Evolutionary conservation across 2,797 vertebrate species (phyloP).

Genomic region (Anisognathus igniventris): DNA sequence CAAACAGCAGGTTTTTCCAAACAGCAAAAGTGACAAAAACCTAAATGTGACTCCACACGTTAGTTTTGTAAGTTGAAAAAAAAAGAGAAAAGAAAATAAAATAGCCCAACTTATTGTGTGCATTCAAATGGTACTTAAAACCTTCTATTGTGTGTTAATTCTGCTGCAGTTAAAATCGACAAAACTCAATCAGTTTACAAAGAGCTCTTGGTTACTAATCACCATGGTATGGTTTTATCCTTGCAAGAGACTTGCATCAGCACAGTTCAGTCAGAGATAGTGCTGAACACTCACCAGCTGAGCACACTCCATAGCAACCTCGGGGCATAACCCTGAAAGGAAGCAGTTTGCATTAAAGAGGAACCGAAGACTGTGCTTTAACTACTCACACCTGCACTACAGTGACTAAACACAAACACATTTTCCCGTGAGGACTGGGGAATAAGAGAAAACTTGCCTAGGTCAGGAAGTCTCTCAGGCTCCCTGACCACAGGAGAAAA

Average conservation of each 20-base stretch:
- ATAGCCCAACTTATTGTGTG: background rate
- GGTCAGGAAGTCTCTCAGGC: background rate
- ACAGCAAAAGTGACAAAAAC: background rate
- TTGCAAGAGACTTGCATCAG: background rate
- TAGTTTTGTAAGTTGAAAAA: background rate
- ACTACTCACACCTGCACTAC: background rate
- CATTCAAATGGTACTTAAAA: background rate
- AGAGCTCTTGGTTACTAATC: slow-evolving; percentile 12
- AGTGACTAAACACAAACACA: background rate
- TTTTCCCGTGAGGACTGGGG: background rate
- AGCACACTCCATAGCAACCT: background rate
- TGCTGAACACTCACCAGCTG: background rate
- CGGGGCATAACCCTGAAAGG: background rate
- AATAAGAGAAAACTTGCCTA: background rate
- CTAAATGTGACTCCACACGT: background rate
- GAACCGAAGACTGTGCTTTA: background rate
- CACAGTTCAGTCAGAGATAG: background rate
- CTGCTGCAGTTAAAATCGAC: background rate
- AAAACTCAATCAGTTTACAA: background rate
- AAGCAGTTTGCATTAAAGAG: background rate
- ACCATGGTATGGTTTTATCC: background rate
- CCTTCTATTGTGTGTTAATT: background rate
- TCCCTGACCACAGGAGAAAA: background rate
- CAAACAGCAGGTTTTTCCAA: background rate
- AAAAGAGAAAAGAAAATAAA: background rate